Percentiles rank a stretch among this genome's conserved stretches.
Evolutionary conservation across 2,113 vertebrate genomes (phyloP).

Genomic region (Psettodes erumei): DNA sequence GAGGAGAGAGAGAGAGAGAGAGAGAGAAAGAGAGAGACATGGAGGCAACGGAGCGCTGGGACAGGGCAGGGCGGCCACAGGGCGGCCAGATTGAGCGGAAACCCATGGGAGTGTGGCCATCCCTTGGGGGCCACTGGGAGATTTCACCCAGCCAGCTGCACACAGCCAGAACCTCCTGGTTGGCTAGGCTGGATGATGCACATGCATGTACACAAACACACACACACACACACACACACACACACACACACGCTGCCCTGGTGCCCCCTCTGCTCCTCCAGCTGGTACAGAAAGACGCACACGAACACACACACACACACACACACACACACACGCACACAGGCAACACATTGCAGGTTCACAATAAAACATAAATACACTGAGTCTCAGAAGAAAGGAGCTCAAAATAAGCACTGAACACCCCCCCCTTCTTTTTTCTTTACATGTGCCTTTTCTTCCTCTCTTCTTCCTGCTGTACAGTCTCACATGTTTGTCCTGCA

Average conservation of each 20-base stretch:
- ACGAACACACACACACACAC: slow-evolving; percentile 9
- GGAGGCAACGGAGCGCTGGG: slow-evolving; percentile 31
- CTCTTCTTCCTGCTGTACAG: background rate
- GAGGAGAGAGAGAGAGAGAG: too few species aligned
- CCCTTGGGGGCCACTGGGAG: slow-evolving; percentile 73
- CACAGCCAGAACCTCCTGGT: slow-evolving; percentile 80
- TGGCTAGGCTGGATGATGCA: slow-evolving; percentile 51
- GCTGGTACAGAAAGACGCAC: slow-evolving; percentile 66
- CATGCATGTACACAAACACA: slow-evolving; percentile 13
- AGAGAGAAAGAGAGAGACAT: background rate
- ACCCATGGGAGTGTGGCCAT: slow-evolving; percentile 70
- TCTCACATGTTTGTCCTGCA: slow-evolving; percentile 32
- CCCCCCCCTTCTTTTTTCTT: background rate
- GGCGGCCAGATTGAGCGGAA: slow-evolving; percentile 69
- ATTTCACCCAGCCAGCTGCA: slow-evolving; percentile 82
- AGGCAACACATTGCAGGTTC: slow-evolving; percentile 5
- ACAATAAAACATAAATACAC: background rate
- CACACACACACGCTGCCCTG: slow-evolving; percentile 64
- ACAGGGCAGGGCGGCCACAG: slow-evolving; percentile 54
- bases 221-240: slow-evolving; percentile 27
- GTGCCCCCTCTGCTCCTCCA: slow-evolving; percentile 73
- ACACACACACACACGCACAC: slow-evolving; percentile 18
- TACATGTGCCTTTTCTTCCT: background rate
- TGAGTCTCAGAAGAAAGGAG: background rate
- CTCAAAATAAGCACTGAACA: background rate